Percentiles rank a stretch among this genome's conserved stretches.
Evolutionary conservation across 2,888 invertebrate genomes (phyloP).

Genomic region (Trichogramma evanescens): DNA sequence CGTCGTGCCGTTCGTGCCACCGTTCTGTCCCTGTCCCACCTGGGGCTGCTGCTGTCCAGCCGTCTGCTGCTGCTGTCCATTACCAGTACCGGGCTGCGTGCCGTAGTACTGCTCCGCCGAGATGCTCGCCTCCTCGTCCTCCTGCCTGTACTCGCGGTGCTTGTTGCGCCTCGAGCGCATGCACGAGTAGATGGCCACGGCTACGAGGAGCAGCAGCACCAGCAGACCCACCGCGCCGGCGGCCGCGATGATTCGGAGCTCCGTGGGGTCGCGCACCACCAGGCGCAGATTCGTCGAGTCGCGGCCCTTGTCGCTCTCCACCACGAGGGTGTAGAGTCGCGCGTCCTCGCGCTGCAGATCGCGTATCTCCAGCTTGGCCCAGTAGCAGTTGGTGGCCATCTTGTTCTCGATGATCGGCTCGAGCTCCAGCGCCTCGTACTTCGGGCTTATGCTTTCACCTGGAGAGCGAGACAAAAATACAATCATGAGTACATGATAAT

Average conservation of each 20-base stretch:
- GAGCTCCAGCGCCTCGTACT: conserved; percentile 41
- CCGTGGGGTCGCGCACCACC: conserved; percentile 40
- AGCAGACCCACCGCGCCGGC: conserved; percentile 37
- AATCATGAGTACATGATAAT: too few relatives aligned
- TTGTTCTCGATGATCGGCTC: conserved; percentile 42
- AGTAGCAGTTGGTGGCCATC: conserved; percentile 61
- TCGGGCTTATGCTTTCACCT: conserved; percentile 42
- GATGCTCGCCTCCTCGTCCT: conserved; percentile 41
- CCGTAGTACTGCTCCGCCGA: conserved; percentile 43
- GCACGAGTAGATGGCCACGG: conserved; percentile 35
- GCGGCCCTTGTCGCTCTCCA: conserved; percentile 80
- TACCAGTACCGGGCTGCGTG: neutral
- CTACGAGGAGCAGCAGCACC: conserved; percentile 35
- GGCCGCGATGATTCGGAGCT: conserved; percentile 40
- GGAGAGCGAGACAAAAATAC: neutral
- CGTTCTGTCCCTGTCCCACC: conserved; percentile 12
- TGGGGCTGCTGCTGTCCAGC: conserved; percentile 6
- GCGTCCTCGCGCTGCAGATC: conserved; percentile 73
- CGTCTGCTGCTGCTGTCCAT: neutral
- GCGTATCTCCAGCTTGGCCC: conserved; percentile 71
- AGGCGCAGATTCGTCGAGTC: conserved; percentile 50
- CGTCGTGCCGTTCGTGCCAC: conserved; percentile 10
- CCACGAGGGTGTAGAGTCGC: conserved; percentile 75
- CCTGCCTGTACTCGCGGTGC: conserved; percentile 34
- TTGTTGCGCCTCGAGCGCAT: conserved; percentile 24